Evolutionary conservation across 2,113 vertebrate genomes (phyloP).

Genomic region (Pardalotus punctatus): DNA sequence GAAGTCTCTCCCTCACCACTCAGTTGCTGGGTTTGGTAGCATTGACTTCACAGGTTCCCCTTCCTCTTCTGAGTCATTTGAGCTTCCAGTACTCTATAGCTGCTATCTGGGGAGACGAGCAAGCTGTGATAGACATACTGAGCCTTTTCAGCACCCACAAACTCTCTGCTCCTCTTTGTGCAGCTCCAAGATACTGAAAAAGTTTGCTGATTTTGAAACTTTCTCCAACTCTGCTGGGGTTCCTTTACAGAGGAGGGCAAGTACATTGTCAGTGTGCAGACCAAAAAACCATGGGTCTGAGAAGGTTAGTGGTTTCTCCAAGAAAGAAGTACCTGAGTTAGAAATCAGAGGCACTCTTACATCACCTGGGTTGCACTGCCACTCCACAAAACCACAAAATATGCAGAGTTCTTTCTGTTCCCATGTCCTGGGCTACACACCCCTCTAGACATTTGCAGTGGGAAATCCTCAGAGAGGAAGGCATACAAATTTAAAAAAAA

Average conservation of each 20-base stretch:
- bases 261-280: not conserved
- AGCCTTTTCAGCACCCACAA: conserved; percentile 38
- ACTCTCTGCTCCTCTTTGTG: not conserved
- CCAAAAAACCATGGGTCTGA: not conserved
- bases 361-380: not conserved
- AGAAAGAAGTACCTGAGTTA: not conserved
- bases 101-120: conserved; percentile 10
- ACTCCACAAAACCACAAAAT: not conserved
- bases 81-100: not conserved
- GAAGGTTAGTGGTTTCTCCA: not conserved
- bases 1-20: not conserved
- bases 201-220: not conserved
- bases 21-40: not conserved
- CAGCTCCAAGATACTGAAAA: conserved; percentile 12
- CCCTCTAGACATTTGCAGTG: not conserved
- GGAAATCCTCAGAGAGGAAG: not conserved
- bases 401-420: not conserved
- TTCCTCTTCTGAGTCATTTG: conserved; percentile 24
- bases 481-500: not conserved
- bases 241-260: not conserved
- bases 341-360: not conserved
- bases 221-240: not conserved
- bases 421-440: not conserved
- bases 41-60: conserved; percentile 15
- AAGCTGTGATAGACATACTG: not conserved